Evolutionary conservation across 1,140 invertebrate genomes (phyloP).

Genomic region (Drosophila tristis): DNA sequence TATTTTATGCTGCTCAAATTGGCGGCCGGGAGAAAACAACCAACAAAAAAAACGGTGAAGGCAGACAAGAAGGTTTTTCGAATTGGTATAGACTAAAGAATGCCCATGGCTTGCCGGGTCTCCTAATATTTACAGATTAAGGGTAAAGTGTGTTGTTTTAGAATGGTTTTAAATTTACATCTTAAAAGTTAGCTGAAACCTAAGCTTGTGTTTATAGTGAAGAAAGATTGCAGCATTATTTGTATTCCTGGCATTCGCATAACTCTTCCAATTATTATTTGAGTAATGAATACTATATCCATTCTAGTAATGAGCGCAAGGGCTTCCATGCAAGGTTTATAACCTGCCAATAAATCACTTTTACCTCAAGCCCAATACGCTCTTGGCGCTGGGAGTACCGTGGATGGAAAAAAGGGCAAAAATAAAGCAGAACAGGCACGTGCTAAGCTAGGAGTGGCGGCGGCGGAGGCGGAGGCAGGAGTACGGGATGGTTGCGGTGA

Average conservation of each 20-base stretch:
- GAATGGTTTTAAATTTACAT: no score
- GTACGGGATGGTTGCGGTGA: conserved; percentile 29
- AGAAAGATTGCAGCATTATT: no score
- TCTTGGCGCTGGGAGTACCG: conserved; percentile 9
- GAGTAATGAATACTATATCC: no score
- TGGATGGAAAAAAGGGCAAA: conserved; percentile 20
- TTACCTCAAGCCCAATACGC: conserved; percentile 28
- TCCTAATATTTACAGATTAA: no score
- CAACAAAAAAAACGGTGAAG: conserved; percentile 18
- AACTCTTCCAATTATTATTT: no score
- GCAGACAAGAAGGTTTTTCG: neutral
- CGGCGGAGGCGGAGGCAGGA: neutral
- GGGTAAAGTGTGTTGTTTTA: no score
- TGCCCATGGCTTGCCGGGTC: neutral
- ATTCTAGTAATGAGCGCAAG: no score
- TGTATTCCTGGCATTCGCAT: no score
- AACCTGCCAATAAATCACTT: conserved; percentile 23
- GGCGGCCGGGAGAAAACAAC: conserved; percentile 56
- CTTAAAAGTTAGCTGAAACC: no score
- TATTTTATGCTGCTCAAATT: conserved; percentile 78
- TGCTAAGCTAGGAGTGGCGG: conserved; percentile 28
- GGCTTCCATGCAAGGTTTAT: neutral
- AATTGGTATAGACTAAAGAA: conserved; percentile 1
- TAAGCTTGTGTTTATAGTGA: no score
- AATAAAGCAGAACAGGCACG: conserved; percentile 27